Conservation (phyloP, 1,140 invertebrate genomes). For the Papilio machaon region DNA sequence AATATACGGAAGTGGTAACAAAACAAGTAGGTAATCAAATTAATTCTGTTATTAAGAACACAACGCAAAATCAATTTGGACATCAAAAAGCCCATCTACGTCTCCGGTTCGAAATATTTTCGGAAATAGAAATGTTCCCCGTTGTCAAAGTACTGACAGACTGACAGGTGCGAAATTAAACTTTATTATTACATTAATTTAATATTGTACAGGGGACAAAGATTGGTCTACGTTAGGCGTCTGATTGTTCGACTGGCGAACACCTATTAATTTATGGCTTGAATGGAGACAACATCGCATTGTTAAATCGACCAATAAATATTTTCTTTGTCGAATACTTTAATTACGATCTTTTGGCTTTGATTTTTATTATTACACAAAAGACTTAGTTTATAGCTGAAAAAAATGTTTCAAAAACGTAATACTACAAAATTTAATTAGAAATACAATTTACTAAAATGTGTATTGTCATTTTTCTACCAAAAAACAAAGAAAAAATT, state of each 20-base stretch:
- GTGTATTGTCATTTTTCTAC: too few species aligned
- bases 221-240: slow-evolving; percentile 43
- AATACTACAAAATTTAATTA: too few species aligned
- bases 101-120: slow-evolving; percentile 48
- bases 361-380: not conserved
- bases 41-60: slow-evolving; percentile 25
- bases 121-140: slow-evolving; percentile 58
- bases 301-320: slow-evolving; percentile 33
- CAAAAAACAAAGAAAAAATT: too few species aligned
- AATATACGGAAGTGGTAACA: not conserved
- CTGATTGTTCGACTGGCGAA: slow-evolving; percentile 44
- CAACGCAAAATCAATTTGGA: slow-evolving; percentile 39
- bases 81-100: slow-evolving; percentile 29
- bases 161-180: slow-evolving; percentile 70
- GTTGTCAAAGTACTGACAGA: slow-evolving; percentile 50
- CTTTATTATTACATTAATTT: slow-evolving; percentile 67
- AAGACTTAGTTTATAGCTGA: too few species aligned
- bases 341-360: slow-evolving; percentile 7
- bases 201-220: slow-evolving; percentile 55
- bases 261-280: slow-evolving; percentile 48
- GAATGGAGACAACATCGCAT: slow-evolving; percentile 31
- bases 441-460: too few species aligned
- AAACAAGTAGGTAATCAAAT: slow-evolving; percentile 10
- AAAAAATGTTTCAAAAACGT: too few species aligned
- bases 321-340: slow-evolving; percentile 30